Evolutionary conservation across 2,113 vertebrate species (phyloP), one percentile per base, ranked within the genome.

Genomic region (Tetrao urogallus): DNA sequence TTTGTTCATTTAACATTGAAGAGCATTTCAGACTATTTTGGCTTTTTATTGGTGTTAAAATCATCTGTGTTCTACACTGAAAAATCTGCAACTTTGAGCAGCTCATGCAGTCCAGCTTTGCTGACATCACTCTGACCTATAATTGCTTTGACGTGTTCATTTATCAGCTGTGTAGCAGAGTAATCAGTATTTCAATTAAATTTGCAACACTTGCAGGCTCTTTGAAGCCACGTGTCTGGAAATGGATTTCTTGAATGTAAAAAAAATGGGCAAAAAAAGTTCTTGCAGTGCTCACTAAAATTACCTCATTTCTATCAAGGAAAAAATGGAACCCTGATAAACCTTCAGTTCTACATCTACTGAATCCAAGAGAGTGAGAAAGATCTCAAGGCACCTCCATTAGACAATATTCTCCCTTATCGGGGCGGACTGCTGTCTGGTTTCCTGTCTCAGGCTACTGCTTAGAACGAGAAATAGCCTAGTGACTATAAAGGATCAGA

Each of bases 401-500:
- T 89, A 97, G 92, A 98, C 98, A 98, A 95, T 97, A 92, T 94
- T 95, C 91, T 94, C 85, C 89, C 96, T 98, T 98, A 98, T 98
- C 97, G 91, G 84, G 58, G 93, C 95, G 97, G 96, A 94, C 96
- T 96, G 86, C 88, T 91, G 97, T 96, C 97, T 95, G 98, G 98
- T 97, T 99, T 99, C 98, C 98, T 98, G 98, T 98, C 98, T 98
- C 93, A 92, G 92, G 92, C 96, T 96, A 96, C 82, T 96, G 96
- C 92, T 97, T 93, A 97, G 95, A 98, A 98, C 96, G 97, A 98
- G 97, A 95, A 96, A 95, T 73, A 56, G 88, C 93, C 94, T 90
- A 88, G 90, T 64, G 96, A 96, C 93, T 96, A 91, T 96, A 96
- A 95, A 92, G 97, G 91, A 96, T 48, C 79, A 88, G 79, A 64